phyloP scores from a whole-genome alignment of 2,888 invertebrate genomes.

The Callosobruchus maculatus region DNA sequence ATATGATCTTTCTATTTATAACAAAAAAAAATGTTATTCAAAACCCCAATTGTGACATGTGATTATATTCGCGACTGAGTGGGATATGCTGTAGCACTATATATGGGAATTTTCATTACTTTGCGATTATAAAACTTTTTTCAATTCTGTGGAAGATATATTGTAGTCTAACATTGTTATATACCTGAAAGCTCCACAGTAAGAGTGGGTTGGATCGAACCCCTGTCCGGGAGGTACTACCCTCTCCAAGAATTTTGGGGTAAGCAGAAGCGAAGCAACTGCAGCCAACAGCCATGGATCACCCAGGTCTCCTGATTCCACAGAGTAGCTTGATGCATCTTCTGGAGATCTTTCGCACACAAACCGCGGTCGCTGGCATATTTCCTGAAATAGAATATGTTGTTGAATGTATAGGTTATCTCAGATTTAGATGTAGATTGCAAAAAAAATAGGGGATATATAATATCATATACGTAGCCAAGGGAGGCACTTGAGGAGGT shows the following conservation, averaged over 20 bases:
- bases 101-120: no score
- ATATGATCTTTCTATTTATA: no score
- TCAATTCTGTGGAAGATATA: no score
- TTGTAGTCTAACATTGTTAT: no score
- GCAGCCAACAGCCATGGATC: slow-evolving; percentile 63
- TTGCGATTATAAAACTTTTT: no score
- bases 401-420: slow-evolving; percentile 15
- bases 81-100: no score
- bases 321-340: slow-evolving; percentile 45
- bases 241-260: slow-evolving; percentile 64
- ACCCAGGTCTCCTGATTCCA: slow-evolving; percentile 57
- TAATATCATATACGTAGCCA: slow-evolving; percentile 4
- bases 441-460: background rate
- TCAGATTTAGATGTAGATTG: background rate
- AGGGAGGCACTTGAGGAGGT: no score
- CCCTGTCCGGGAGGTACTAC: slow-evolving; percentile 64
- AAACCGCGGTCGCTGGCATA: slow-evolving; percentile 63
- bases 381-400: slow-evolving; percentile 51
- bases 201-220: slow-evolving; percentile 57
- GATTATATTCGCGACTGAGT: no score
- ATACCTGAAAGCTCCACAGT: slow-evolving; percentile 68
- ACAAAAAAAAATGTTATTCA: no score
- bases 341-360: slow-evolving; percentile 45
- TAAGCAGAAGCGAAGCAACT: slow-evolving; percentile 62
- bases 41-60: no score